Evolutionary conservation across 2,797 vertebrate species (phyloP).

Genomic region (Ctenosaura bakeri): DNA sequence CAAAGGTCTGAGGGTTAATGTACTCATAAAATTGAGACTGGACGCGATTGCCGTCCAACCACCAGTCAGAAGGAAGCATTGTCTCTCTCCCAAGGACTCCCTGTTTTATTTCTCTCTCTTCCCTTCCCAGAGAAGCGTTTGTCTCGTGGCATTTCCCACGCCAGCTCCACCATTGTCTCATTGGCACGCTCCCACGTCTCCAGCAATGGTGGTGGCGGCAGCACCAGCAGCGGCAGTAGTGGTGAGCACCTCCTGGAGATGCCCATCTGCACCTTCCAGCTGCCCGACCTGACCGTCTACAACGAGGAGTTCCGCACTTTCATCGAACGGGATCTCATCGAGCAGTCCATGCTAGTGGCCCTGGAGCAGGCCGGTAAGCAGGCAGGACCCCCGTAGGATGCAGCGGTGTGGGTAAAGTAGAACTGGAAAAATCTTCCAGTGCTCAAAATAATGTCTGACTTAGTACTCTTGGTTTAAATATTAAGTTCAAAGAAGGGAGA

Average conservation of each 20-base stretch:
- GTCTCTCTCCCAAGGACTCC: too few species aligned
- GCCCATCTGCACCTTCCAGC: conserved; percentile 96
- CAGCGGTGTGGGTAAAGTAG: too few species aligned
- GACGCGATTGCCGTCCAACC: too few species aligned
- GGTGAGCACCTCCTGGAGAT: conserved; percentile 90
- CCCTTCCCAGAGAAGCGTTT: conserved; percentile 88
- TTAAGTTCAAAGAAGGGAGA: too few species aligned
- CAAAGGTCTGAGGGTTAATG: not conserved
- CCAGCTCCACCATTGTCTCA: conserved; percentile 96
- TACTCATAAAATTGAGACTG: not conserved
- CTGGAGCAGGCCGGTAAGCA: conserved; percentile 93
- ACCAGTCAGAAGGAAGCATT: too few species aligned
- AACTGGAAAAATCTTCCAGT: too few species aligned
- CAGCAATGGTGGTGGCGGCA: conserved; percentile 84
- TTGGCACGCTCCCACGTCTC: conserved; percentile 94
- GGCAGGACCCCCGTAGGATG: fast-evolving
- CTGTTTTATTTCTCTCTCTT: fast-evolving
- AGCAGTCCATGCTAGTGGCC: conserved; percentile 97
- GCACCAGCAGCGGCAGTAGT: conserved; percentile 82
- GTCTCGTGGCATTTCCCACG: conserved; percentile 93
- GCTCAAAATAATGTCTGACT: too few species aligned
- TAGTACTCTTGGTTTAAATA: too few species aligned
- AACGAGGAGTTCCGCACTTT: conserved; percentile 94
- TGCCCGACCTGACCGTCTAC: conserved; percentile 96
- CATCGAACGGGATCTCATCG: conserved; percentile 96